Evolutionary conservation across 2,113 vertebrate species (phyloP).

Genomic region (Dasyprocta punctata): DNA sequence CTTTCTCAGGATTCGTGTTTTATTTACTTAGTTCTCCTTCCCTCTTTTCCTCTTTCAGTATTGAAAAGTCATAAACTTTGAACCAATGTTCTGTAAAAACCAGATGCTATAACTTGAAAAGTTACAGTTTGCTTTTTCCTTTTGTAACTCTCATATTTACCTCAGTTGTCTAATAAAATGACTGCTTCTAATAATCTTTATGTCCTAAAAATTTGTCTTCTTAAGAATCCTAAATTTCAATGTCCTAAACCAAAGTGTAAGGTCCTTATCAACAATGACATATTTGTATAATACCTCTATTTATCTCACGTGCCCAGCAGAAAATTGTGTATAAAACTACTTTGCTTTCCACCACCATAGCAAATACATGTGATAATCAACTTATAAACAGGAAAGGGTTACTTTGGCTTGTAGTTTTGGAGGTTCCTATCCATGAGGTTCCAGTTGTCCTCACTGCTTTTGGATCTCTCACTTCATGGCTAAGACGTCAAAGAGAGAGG

Average conservation of each 20-base stretch:
- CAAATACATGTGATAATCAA: neutral
- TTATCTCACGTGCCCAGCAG: neutral
- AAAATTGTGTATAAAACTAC: neutral
- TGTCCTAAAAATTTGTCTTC: neutral
- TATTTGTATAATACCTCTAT: neutral
- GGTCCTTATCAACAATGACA: neutral
- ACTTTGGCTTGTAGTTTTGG: neutral
- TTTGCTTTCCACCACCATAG: neutral
- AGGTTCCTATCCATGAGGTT: no score
- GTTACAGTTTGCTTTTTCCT: neutral
- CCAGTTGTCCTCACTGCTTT: neutral
- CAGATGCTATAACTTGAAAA: neutral
- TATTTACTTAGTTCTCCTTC: constrained; percentile 12
- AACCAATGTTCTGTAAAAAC: constrained; percentile 17
- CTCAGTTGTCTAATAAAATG: constrained; percentile 12
- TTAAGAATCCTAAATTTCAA: constrained; percentile 20
- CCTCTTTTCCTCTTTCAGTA: neutral
- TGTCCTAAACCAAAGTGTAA: neutral
- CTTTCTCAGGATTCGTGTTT: neutral
- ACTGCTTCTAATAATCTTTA: neutral
- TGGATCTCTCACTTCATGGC: neutral
- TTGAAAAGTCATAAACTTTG: neutral
- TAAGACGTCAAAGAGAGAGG: neutral
- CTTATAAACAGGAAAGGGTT: neutral
- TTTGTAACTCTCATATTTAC: neutral